Evolutionary conservation across 1,140 invertebrate species (phyloP).

Genomic region (Dendroctonus ponderosae): DNA sequence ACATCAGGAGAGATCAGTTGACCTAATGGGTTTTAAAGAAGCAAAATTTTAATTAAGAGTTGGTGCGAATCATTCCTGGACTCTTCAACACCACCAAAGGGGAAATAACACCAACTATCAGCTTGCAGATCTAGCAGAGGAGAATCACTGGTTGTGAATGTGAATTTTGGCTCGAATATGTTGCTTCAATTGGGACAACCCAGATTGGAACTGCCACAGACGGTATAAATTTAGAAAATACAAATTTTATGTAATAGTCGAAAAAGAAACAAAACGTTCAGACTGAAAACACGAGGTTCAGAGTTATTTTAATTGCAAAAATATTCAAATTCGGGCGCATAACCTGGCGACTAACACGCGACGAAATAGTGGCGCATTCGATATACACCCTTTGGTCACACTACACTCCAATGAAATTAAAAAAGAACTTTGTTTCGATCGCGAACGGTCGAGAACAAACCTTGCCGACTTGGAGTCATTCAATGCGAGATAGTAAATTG

Average conservation of each 20-base stretch:
- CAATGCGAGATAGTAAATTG: too few relatives aligned
- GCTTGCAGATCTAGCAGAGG: too few relatives aligned
- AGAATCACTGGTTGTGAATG: too few relatives aligned
- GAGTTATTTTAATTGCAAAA: constrained; percentile 23
- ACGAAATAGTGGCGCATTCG: constrained; percentile 2
- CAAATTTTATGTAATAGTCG: constrained; percentile 13
- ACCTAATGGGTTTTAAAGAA: too few relatives aligned
- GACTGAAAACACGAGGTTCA: neutral
- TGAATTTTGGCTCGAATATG: too few relatives aligned
- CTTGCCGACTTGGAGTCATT: too few relatives aligned
- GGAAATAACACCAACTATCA: too few relatives aligned
- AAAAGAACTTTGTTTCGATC: neutral
- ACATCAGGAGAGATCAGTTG: too few relatives aligned
- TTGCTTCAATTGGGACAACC: neutral
- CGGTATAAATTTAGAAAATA: neutral
- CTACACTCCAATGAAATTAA: neutral
- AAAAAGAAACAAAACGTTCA: constrained; percentile 16
- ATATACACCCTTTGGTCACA: constrained; percentile 22
- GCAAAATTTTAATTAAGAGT: too few relatives aligned
- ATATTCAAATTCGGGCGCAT: constrained; percentile 16
- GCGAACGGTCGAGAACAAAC: neutral
- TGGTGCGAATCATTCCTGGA: too few relatives aligned
- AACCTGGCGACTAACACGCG: constrained; percentile 10
- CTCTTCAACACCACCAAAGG: too few relatives aligned
- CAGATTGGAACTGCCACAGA: neutral